Base-by-base conservation (phyloP, 2,888 invertebrate species). In the Fragum fragum region DNA sequence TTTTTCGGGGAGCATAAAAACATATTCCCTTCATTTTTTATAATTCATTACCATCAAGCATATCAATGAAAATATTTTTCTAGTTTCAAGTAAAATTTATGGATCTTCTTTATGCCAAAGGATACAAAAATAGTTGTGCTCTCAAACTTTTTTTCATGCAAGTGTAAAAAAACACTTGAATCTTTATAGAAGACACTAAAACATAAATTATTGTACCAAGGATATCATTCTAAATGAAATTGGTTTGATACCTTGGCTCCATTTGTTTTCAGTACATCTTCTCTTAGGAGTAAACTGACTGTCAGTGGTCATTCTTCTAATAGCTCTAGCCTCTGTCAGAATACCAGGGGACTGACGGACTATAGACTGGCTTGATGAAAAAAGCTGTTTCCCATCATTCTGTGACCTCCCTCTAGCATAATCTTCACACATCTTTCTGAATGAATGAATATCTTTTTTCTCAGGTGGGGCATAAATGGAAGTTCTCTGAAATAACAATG, bases 371-470 rank as follows among this genome's bases (percentile, higher is more conserved):
- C 32, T 9, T 6, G 32, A 6, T 3, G 9, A 3, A 6, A 28
- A 2, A 16, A 26, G 1, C 28, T 26, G 23, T 26, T 23, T 26
- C 2, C 26, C 16, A 14, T 26, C 52, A 7, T n/a, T 52, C 52
- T 21, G 18, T 52, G 52, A 52, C n/a, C 36, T 66, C 23, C 73
- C 59, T 16, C 32, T 11, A 16, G 79, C 39, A 55, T 74, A 79
- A 11, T 83, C 79, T 53, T 83, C 76, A 76, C 79, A 83, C n/a
- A 71, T 63, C 32, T 63, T 70, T 70, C 74, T 70, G 53, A 83
- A 83, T 1, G 59, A 53, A 26, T 83, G 52, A 3, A 69, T 36
- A 36, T 70, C 55, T 21, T 63, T 76, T 39, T 76, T 42, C n/a
- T 36, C n/a, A 0, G 55, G 47, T 26, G 73, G 59, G 32, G 26